A percentile compares a stretch with the other conserved stretches of the same genome.
Evolutionary conservation across 2,888 invertebrate genomes (phyloP).

Genomic region (Parthenolecanium corni): DNA sequence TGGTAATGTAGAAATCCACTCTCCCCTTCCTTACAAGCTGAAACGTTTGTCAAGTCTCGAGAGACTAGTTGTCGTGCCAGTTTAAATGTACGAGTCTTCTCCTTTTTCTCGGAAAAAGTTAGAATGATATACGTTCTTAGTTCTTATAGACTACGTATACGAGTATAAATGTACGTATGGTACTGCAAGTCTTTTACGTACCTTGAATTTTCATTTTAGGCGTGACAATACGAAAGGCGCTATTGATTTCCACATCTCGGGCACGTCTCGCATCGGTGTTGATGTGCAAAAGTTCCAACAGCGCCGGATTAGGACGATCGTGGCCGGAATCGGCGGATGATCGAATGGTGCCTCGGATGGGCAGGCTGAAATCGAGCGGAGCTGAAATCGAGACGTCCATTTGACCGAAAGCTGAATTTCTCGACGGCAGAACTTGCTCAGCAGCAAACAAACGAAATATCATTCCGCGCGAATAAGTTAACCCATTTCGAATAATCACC

Average conservation of each 20-base stretch:
- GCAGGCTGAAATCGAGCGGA: conserved; percentile 55
- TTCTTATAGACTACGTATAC: too few relatives aligned
- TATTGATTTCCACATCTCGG: conserved; percentile 35
- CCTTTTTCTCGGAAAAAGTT: too few relatives aligned
- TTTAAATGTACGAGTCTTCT: too few relatives aligned
- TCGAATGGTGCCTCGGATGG: conserved; percentile 33
- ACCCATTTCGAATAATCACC: neutral
- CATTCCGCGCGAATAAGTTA: neutral
- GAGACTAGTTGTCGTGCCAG: too few relatives aligned
- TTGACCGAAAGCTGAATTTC: neutral
- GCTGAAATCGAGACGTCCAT: conserved; percentile 37
- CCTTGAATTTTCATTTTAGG: conserved; percentile 47
- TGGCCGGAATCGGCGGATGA: conserved; percentile 22
- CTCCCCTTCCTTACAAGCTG: too few relatives aligned
- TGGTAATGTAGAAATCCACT: too few relatives aligned
- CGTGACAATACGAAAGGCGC: conserved; percentile 56
- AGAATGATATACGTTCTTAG: too few relatives aligned
- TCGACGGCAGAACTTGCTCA: neutral
- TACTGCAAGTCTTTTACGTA: too few relatives aligned
- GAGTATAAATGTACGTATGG: too few relatives aligned
- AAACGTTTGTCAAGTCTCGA: too few relatives aligned
- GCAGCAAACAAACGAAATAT: neutral
- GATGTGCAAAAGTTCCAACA: conserved; percentile 15
- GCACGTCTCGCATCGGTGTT: conserved; percentile 23
- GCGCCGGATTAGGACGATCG: conserved; percentile 24